Base-by-base conservation (phyloP, 1,140 invertebrate genomes). In the Cydia splendana region DNA sequence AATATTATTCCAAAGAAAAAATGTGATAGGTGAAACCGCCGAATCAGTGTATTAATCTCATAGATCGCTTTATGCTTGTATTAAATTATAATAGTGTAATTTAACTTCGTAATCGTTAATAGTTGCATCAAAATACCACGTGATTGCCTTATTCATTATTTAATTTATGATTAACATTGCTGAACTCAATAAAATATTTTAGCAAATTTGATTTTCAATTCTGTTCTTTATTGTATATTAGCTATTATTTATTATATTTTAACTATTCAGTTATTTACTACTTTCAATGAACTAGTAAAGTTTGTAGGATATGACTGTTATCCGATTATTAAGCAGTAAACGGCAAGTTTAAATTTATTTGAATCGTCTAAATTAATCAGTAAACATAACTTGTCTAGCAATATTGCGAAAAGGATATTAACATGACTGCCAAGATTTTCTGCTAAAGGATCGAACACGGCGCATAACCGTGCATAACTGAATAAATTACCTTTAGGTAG, bases 81-180 rank as follows among this genome's bases (percentile, higher is more conserved):
- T 85, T 76, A 71, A 71, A 71, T 85, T 85, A 83, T 85, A 78
- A 86, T 88, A 89, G 86, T 85, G 82, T 87, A 88, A 88, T 85
- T 83, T 86, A 84, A 84, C 84, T 84, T 86, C 81, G 81, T 85
- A 85, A 83, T 86, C 84, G 85, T 86, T 82, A 90, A 85, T 87
- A 91, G 86, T 86, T 84, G 88, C 85, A 87, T 88, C 81, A 85
- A 62, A 88, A 86, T 84, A 91, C 85, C 89, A 91, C 88, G 85
- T 90, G 87, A 93, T 85, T 92, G 91, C 90, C 91, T 93, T 93
- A 93, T 84, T 89, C 88, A 88, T 91, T 88, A 87, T 92, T 91
- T 92, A 88, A 88, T 81, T 89, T 85, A 88, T 87, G 84, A 84
- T 84, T 84, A 87, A 88, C 85, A 87, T 87, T 85, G 90, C 89